A percentile compares a stretch with the other conserved stretches of the same genome.
Conservation (phyloP, 1,140 invertebrate genomes). For the Spodoptera litura region DNA sequence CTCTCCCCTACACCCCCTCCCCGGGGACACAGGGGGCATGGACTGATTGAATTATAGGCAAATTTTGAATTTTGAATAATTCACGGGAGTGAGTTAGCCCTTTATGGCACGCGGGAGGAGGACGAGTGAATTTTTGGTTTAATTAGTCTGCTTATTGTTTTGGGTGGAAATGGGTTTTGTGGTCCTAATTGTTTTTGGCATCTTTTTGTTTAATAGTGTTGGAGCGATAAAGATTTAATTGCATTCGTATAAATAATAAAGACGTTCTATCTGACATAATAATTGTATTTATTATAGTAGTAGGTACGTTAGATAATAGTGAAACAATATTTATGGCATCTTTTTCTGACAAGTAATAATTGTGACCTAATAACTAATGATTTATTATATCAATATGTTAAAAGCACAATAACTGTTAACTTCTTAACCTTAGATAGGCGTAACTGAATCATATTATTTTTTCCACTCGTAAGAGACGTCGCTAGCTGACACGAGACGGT, state of each 20-base stretch:
- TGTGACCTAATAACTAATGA: slow-evolving; percentile 44
- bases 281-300: slow-evolving; percentile 29
- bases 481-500: slow-evolving; percentile 38
- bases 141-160: slow-evolving; percentile 50
- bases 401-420: slow-evolving; percentile 50
- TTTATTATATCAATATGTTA: slow-evolving; percentile 49
- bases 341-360: slow-evolving; percentile 40
- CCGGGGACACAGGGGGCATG: slow-evolving; percentile 61
- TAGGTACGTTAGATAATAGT: slow-evolving; percentile 21
- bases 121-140: slow-evolving; percentile 40
- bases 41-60: slow-evolving; percentile 82
- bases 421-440: slow-evolving; percentile 45
- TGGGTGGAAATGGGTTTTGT: slow-evolving; percentile 43
- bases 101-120: slow-evolving; percentile 63
- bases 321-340: slow-evolving; percentile 27
- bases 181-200: slow-evolving; percentile 38
- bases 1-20: slow-evolving; percentile 56
- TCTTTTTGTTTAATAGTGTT: slow-evolving; percentile 6
- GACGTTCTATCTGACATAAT: slow-evolving; percentile 27
- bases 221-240: slow-evolving; percentile 29
- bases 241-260: slow-evolving; percentile 13
- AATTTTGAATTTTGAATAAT: slow-evolving; percentile 85
- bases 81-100: slow-evolving; percentile 73
- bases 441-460: slow-evolving; percentile 43
- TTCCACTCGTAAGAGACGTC: slow-evolving; percentile 44